phyloP scores from a whole-genome alignment of 1,140 invertebrate genomes.

The Diploscapter pachys region DNA sequence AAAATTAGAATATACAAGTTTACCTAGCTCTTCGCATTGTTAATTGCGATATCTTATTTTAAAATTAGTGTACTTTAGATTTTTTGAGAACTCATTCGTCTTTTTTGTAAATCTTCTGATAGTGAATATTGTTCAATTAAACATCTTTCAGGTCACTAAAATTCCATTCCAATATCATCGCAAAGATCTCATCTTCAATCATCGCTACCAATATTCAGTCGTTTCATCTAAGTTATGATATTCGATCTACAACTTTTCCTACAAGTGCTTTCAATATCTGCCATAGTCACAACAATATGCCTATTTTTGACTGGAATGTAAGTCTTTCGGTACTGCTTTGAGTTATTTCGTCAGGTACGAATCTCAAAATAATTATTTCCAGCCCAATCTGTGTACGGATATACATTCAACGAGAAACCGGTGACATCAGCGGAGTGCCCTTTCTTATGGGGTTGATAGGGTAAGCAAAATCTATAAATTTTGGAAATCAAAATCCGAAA shows the following conservation, averaged over 20 bases:
- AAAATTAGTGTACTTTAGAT: no score
- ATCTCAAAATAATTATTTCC: slow-evolving; percentile 36
- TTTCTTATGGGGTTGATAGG: slow-evolving; percentile 55
- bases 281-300: slow-evolving; percentile 51
- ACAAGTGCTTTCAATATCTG: slow-evolving; percentile 49
- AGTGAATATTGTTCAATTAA: no score
- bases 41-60: no score
- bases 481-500: slow-evolving; percentile 8
- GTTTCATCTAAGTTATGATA: no score
- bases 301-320: slow-evolving; percentile 43
- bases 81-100: no score
- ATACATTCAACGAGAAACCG: slow-evolving; percentile 41
- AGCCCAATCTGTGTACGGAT: slow-evolving; percentile 57
- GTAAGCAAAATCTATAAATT: slow-evolving; percentile 18
- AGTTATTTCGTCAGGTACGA: not conserved
- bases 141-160: no score
- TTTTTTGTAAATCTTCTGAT: no score
- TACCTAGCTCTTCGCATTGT: no score
- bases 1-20: no score
- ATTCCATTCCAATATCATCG: no score
- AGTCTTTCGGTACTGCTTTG: slow-evolving; percentile 4
- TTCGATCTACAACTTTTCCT: slow-evolving; percentile 32
- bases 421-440: slow-evolving; percentile 55
- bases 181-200: no score
- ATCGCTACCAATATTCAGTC: no score